A percentile compares a stretch with the other conserved stretches of the same genome.
Conservation (phyloP, 2,888 invertebrate species). For the Drosophila koepferae region DNA sequence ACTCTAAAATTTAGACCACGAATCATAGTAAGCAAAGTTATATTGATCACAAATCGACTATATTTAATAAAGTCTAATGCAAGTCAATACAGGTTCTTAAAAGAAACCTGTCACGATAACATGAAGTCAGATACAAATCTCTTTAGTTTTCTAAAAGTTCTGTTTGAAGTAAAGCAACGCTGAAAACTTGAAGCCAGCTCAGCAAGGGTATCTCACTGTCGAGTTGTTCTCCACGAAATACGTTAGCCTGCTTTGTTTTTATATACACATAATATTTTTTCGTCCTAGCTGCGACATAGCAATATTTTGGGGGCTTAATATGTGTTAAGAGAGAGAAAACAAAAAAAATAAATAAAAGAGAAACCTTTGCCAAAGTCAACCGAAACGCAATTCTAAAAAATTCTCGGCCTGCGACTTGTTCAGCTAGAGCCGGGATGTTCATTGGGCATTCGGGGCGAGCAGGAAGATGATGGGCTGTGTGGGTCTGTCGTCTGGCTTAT, state of each 20-base stretch:
- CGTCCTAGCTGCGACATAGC: constrained; percentile 43
- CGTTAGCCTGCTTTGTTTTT: constrained; percentile 4
- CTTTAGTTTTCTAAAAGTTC: background rate
- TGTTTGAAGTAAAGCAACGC: background rate
- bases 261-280: constrained; percentile 12
- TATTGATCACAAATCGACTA: background rate
- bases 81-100: background rate
- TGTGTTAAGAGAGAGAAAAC: constrained; percentile 56
- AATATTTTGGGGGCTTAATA: constrained; percentile 81
- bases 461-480: background rate
- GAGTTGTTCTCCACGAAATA: background rate
- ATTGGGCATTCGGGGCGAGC: background rate
- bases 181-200: background rate
- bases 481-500: constrained; percentile 62
- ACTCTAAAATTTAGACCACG: too few relatives aligned
- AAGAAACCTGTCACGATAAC: background rate
- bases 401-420: constrained; percentile 31
- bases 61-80: background rate
- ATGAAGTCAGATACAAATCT: background rate
- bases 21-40: background rate
- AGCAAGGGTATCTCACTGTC: background rate
- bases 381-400: constrained; percentile 56
- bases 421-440: constrained; percentile 1
- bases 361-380: constrained; percentile 43
- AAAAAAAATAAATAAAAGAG: constrained; percentile 17